A percentile compares a stretch with the other conserved stretches of the same genome.
These are phyloP conservation scores for Sphaerodactylus townsendi DNA, from an alignment of 2,113 vertebrate species.

Conservation along the genomic window DNA sequence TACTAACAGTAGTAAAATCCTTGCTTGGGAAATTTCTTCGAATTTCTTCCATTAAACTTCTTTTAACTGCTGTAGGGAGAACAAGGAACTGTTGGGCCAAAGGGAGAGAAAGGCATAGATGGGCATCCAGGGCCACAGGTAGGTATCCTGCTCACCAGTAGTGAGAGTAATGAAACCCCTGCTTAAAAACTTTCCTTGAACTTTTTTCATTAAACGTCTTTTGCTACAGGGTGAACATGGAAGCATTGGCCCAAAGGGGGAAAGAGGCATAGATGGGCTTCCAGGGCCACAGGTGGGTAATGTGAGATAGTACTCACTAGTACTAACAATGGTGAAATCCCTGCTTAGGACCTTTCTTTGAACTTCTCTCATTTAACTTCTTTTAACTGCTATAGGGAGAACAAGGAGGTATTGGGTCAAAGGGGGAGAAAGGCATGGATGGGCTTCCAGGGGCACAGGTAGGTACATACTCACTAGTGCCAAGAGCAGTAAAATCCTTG, in stretches of 20 bases:
- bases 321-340: background rate
- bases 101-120: constrained; percentile 61
- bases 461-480: background rate
- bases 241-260: constrained; percentile 46
- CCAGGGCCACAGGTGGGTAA: constrained; percentile 71
- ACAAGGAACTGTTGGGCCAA: constrained; percentile 47
- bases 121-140: constrained; percentile 72
- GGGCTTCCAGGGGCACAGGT: constrained; percentile 73
- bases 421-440: constrained; percentile 61
- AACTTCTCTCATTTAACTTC: background rate
- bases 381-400: constrained; percentile 63
- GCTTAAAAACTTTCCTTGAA: background rate
- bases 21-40: background rate
- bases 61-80: constrained; percentile 62
- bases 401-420: constrained; percentile 48
- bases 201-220: background rate
- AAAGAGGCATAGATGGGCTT: constrained; percentile 57
- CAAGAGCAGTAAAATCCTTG: background rate
- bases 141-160: background rate
- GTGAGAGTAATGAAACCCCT: background rate
- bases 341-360: background rate
- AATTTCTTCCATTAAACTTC: background rate
- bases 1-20: no score
- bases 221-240: constrained; percentile 55
- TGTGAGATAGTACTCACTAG: background rate